Base-by-base conservation (phyloP, 2,888 invertebrate genomes). In the Standfussiana lucernea region DNA sequence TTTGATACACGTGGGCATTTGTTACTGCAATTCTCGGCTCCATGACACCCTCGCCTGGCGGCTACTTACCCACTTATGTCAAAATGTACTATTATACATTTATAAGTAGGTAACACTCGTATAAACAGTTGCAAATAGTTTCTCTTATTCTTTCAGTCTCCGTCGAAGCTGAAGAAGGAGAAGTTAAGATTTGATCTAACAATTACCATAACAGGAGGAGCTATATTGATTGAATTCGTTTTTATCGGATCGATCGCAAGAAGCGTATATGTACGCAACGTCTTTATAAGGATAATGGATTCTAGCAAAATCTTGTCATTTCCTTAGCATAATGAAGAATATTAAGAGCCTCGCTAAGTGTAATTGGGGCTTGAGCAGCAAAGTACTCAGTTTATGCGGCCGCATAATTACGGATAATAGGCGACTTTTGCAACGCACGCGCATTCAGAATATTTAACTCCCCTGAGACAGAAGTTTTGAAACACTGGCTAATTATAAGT, bases 351-450 rank as follows among this genome's bases (percentile, higher is more conserved):
- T 93, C 92, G 93, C 93, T 94, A 94, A 94, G 93, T 94, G 92
- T 95, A 95, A 95, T 95, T 95, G 95, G 93, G 92, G 92, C 92
- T 92, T 91, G 93, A 92, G 92, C 93, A 94, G 94, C 93, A 91
- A 94, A 95, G 93, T 94, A 94, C 92, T 93, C 93, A 91, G 93
- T 93, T 95, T 95, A 96, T 93, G 95, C 93, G 93, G 94, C 94
- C 94, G 91, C 93, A 94, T 96, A 96, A 96, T 96, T 95, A 93
- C 92, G 88, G 92, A 93, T 95, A 96, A 95, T 95, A 95, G 95
- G 93, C 90, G 93, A 93, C 94, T 95, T 95, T 95, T 94, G 95
- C 95, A 95, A 95, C 92, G 92, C 92, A 93, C 94, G 93, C 93
- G 93, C 91, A 93, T 91, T 93, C 92, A 90, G 94, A 95, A 95